Percentiles rank a stretch among this genome's conserved stretches.
Evolutionary conservation across 2,888 invertebrate genomes (phyloP).

Genomic region (Empis livida): DNA sequence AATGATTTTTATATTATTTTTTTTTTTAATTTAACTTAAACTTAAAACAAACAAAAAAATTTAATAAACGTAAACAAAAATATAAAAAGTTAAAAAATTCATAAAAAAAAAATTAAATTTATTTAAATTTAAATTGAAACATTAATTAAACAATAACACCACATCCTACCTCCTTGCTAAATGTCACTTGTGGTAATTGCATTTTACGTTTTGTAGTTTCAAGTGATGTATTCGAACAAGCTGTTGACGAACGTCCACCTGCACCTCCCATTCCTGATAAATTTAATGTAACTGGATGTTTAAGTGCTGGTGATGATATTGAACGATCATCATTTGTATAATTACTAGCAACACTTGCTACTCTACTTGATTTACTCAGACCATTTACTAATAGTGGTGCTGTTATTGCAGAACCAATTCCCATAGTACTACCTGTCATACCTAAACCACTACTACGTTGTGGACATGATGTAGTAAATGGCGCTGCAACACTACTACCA

Average conservation of each 20-base stretch:
- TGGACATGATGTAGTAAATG: slow-evolving; percentile 11
- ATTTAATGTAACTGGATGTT: slow-evolving; percentile 22
- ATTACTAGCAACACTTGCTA: slow-evolving; percentile 17
- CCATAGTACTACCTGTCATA: slow-evolving; percentile 19
- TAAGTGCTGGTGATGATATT: slow-evolving; percentile 18
- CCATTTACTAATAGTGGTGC: slow-evolving; percentile 6
- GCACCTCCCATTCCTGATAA: slow-evolving; percentile 14
- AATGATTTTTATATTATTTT: not conserved
- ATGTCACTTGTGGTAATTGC: slow-evolving; percentile 69
- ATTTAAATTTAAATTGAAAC: not conserved
- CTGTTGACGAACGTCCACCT: slow-evolving; percentile 49
- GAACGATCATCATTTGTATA: slow-evolving; percentile 15
- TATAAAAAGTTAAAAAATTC: not conserved
- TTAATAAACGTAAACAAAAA: slow-evolving; percentile 4
- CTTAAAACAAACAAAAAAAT: slow-evolving; percentile 3
- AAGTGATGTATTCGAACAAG: slow-evolving; percentile 54
- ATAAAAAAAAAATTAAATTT: not conserved
- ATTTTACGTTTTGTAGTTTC: slow-evolving; percentile 48
- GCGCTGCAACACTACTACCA: slow-evolving; percentile 8
- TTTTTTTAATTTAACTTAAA: not conserved
- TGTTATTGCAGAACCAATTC: slow-evolving; percentile 16
- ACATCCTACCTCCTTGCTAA: slow-evolving; percentile 84
- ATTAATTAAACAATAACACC: slow-evolving; percentile 62
- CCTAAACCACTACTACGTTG: slow-evolving; percentile 26
- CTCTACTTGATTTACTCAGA: slow-evolving; percentile 1